Percentiles rank a stretch among this genome's conserved stretches.
Evolutionary conservation across 1,140 invertebrate genomes (phyloP).

Genomic region (Yoshiicerus persimilis): DNA sequence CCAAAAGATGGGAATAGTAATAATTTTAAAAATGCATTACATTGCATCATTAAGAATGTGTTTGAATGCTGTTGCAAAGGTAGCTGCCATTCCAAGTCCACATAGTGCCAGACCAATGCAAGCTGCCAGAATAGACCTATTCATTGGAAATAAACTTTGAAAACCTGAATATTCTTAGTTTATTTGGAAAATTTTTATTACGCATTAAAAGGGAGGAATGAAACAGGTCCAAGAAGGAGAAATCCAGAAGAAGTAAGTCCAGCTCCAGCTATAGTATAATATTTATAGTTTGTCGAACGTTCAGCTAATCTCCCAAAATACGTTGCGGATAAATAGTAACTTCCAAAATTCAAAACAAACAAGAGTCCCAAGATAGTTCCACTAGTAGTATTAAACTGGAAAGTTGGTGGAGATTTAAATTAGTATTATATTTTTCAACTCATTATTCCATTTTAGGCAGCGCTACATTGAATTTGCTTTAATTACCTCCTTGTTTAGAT

Average conservation of each 20-base stretch:
- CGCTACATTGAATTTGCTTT: neutral
- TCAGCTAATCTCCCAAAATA: slow-evolving; percentile 79
- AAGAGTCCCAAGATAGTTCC: slow-evolving; percentile 76
- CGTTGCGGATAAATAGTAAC: slow-evolving; percentile 71
- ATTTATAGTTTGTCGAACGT: slow-evolving; percentile 62
- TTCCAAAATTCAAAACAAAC: slow-evolving; percentile 84
- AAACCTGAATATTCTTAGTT: neutral
- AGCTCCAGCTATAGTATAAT: slow-evolving; percentile 67
- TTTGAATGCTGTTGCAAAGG: slow-evolving; percentile 78
- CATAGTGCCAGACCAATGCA: slow-evolving; percentile 71
- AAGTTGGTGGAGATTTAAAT: too few relatives aligned
- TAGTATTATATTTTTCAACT: too few relatives aligned
- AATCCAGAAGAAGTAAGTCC: slow-evolving; percentile 68
- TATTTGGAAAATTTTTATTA: slow-evolving; percentile 51
- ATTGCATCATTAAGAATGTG: slow-evolving; percentile 74
- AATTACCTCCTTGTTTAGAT: slow-evolving; percentile 62
- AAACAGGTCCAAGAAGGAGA: slow-evolving; percentile 72
- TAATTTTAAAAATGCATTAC: slow-evolving; percentile 55
- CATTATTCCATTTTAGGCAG: neutral
- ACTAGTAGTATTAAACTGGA: slow-evolving; percentile 47
- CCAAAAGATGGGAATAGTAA: too few relatives aligned
- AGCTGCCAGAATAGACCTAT: slow-evolving; percentile 65
- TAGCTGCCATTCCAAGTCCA: slow-evolving; percentile 75
- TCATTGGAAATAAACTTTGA: slow-evolving; percentile 47
- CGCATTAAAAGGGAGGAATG: slow-evolving; percentile 67